Base-by-base conservation (phyloP, 2,888 invertebrate genomes). In the Drosophila eohydei region DNA sequence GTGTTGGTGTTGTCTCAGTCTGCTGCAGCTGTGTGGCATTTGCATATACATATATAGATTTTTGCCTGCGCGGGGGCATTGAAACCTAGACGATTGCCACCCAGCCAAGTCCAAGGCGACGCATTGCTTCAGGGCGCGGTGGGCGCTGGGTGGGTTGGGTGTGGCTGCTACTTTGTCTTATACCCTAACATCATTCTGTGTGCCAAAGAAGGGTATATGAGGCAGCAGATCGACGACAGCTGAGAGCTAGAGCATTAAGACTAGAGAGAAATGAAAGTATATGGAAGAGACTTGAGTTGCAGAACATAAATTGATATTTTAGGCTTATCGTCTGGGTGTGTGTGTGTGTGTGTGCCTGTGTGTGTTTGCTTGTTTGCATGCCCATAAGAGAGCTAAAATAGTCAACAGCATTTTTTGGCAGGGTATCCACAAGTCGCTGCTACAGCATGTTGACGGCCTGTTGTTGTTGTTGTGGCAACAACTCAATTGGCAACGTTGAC, bases 401-500 rank as follows among this genome's bases (percentile, higher is more conserved):
- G 0, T 16, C 9, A 41, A 41, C 41, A 16, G 9, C 21, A 43
- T 7, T 44, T 26, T 11, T 14, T 26, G 26, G 3, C 9, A 30
- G 50, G 50, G 50, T 34, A 50, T 50, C 3, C 16, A n/a, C 32
- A 3, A 38, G 38, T 38, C 52, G 38, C 34, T 26, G 9, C n/a
- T 28, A 14, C 14, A 8, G 26, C 14, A 36, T 12, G 11, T 36
- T 7, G 2, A 5, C 16, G 21, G 2, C 11, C 9, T 51, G 16
- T 3, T 26, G 52, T 52, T 52, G 52, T 38, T 54, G 54, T 28
- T 54, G 41, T 11, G 57, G 63, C 78, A 52, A 70, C 85, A 71
- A 74, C 76, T 88, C 88, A 89, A 87, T 88, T 88, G 86, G 77
- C 88, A 69, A 68, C 83, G 79, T 86, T 83, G 86, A 78, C 83